These are phyloP conservation scores for Aporophyla nigra DNA, from an alignment of 2,888 invertebrate genomes.

Conservation along the genomic window DNA sequence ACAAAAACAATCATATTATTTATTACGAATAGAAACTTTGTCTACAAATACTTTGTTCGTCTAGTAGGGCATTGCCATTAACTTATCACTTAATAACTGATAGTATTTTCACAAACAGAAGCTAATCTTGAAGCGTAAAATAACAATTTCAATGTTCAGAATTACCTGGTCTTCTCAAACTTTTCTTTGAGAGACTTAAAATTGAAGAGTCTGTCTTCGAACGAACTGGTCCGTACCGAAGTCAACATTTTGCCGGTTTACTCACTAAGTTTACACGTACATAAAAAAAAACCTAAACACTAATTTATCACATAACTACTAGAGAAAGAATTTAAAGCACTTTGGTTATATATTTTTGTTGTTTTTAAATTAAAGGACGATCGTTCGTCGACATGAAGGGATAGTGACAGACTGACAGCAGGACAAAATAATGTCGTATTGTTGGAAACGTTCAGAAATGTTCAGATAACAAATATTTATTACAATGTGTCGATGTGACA, in stretches of 20 bases:
- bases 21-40: not conserved
- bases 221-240: slow-evolving; percentile 76
- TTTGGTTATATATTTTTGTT: not conserved
- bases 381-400: slow-evolving; percentile 30
- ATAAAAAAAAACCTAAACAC: slow-evolving; percentile 2
- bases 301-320: slow-evolving; percentile 47
- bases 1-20: not conserved
- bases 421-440: slow-evolving; percentile 17
- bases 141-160: not conserved
- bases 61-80: not conserved
- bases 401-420: slow-evolving; percentile 42
- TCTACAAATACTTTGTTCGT: not conserved
- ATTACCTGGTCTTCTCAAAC: slow-evolving; percentile 86
- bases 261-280: slow-evolving; percentile 51
- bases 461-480: slow-evolving; percentile 58
- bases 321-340: slow-evolving; percentile 8
- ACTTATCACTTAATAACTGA: not conserved
- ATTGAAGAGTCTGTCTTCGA: slow-evolving; percentile 83
- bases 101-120: not conserved
- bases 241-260: slow-evolving; percentile 77
- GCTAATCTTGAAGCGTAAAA: not conserved
- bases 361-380: slow-evolving; percentile 11
- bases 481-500: slow-evolving; percentile 33
- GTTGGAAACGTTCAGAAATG: slow-evolving; percentile 35
- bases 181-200: slow-evolving; percentile 85